phyloP scores from a whole-genome alignment of 92 coral and sea anemone species.

The Muricea muricata region DNA sequence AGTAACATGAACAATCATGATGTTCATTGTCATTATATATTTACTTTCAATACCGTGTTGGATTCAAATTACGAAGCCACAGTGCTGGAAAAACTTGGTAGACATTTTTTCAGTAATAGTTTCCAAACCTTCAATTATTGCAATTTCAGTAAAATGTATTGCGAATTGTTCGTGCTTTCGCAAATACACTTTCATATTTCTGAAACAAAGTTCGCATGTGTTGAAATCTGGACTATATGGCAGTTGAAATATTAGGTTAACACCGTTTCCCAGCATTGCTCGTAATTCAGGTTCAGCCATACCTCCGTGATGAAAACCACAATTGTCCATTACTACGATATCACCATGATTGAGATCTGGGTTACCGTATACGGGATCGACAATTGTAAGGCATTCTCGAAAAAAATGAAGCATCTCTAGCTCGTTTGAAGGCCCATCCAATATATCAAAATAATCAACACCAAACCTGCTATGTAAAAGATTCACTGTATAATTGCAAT shows the following conservation, averaged over 20 bases:
- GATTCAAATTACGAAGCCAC: constrained; percentile 49
- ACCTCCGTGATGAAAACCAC: background rate
- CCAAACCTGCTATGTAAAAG: constrained; percentile 64
- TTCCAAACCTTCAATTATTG: constrained; percentile 4
- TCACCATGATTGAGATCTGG: constrained; percentile 50
- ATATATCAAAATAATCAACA: constrained; percentile 45
- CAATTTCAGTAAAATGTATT: background rate
- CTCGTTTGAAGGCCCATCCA: constrained; percentile 62
- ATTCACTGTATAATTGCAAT: constrained; percentile 53
- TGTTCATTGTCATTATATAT: too few relatives aligned
- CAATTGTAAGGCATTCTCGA: constrained; percentile 41
- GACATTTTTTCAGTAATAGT: constrained; percentile 37
- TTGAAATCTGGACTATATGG: constrained; percentile 56
- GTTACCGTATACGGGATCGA: constrained; percentile 39
- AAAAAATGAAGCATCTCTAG: constrained; percentile 65
- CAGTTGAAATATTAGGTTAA: constrained; percentile 53
- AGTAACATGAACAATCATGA: too few relatives aligned
- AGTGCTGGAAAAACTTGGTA: constrained; percentile 28
- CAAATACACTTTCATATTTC: background rate
- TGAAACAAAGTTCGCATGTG: constrained; percentile 11
- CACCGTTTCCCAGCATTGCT: constrained; percentile 29
- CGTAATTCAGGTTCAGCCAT: constrained; percentile 46
- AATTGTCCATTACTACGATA: constrained; percentile 4
- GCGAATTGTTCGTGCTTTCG: background rate
- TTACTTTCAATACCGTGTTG: too few relatives aligned